phyloP scores from a whole-genome alignment of 2,888 invertebrate genomes.

The Oscheius onirici region DNA sequence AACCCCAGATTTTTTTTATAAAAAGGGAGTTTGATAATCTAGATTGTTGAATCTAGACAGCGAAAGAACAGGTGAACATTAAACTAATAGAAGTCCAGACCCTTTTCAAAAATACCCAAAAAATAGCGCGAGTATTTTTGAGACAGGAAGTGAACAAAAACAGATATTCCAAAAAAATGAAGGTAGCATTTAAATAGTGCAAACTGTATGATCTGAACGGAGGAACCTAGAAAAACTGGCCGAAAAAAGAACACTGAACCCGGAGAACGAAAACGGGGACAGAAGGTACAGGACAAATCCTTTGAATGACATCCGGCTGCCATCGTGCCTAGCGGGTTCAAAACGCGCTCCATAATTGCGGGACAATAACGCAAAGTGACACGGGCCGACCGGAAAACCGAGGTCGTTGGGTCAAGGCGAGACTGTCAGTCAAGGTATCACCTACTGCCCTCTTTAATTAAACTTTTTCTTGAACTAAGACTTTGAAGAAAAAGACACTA shows the following conservation, averaged over 20 bases:
- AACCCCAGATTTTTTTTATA: neutral
- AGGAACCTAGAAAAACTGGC: no score
- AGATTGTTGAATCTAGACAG: neutral
- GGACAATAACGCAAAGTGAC: constrained; percentile 32
- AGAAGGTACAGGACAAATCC: neutral
- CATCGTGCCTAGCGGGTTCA: constrained; percentile 18
- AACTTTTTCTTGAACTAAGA: neutral
- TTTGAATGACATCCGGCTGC: constrained; percentile 8
- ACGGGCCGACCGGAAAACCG: constrained; percentile 25
- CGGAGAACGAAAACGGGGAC: no score
- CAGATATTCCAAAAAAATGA: no score
- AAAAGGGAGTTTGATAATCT: no score
- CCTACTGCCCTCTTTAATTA: neutral
- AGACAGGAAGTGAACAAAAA: neutral
- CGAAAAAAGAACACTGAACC: no score
- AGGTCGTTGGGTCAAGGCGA: constrained; percentile 22
- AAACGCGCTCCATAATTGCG: constrained; percentile 29
- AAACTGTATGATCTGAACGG: no score
- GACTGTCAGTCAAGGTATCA: neutral
- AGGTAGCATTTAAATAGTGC: no score
- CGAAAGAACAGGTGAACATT: neutral
- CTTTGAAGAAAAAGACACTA: neutral
- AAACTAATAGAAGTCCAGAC: neutral
- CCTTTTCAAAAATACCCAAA: no score
- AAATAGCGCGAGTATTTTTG: neutral